Base-by-base conservation (phyloP, 2,888 invertebrate species). In the Sarcophaga carnaria region DNA sequence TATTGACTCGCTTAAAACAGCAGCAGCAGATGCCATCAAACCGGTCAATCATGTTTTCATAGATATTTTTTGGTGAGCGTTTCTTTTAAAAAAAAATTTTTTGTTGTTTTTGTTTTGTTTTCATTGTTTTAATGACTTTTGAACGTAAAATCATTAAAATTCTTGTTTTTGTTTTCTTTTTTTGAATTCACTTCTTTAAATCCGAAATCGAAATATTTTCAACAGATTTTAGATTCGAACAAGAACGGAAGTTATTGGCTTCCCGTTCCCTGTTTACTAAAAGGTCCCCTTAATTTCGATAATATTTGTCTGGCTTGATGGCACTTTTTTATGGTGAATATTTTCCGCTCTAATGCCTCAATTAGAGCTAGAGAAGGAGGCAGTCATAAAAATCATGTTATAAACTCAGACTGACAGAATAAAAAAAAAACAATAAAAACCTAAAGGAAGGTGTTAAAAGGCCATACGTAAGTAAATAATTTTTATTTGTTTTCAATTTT, bases 1-100 rank as follows among this genome's bases (percentile, higher is more conserved):
- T 37, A 37, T 10, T 12, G 14, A 12, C 54, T 14, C 14, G 54
- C 62, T 47, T 69, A 79, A 67, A 12, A 59, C 17, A 14, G 17
- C 17, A 14, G 49, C 45, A 83, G 69, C 80, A 75, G 79, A 83
- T 87, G 80, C 79, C 84, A 25, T 78, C 22, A 63, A 88, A 88
- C 88, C 86, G 86, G 88, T 86, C 86, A 74, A 59, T 84, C 86
- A 82, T 78, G 86, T 87, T 83, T 85, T 67, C 54, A 17, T 54
- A 54, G 12, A 54, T 54, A 54, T 54, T 17, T 12, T 54, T 54
- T 17, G 54, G 37, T 37, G 37, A 37, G 37, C 37, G 37, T 37
- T 8, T 37, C 37, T 37, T 37, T 37, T 37, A 6, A 37, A 25
- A 37, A 37, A 37, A 1, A 8, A 8, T 37, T 37, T 37, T 6